A percentile compares a stretch with the other conserved stretches of the same genome.
Evolutionary conservation across 2,888 invertebrate species (phyloP).

Genomic region (Lydus trimaculatus): DNA sequence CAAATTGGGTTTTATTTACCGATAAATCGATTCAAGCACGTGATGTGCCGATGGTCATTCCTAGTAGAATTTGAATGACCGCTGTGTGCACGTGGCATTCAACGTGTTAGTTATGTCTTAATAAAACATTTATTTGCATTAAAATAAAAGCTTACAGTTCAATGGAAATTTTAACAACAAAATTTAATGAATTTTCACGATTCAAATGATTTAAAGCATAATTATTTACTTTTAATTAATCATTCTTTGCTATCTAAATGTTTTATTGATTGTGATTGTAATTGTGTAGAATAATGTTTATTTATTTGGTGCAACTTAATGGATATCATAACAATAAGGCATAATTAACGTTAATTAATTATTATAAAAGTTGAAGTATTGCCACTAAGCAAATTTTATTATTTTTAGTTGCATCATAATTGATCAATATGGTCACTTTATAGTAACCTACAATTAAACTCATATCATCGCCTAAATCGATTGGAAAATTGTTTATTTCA

Average conservation of each 20-base stretch:
- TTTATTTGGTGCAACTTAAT: not conserved
- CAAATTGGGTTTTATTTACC: too few relatives aligned
- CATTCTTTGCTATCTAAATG: not conserved
- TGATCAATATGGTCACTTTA: not conserved
- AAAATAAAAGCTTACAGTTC: too few relatives aligned
- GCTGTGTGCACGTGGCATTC: too few relatives aligned
- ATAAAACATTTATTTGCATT: too few relatives aligned
- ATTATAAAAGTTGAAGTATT: not conserved
- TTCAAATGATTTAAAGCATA: not conserved
- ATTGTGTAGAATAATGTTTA: too few relatives aligned
- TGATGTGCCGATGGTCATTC: too few relatives aligned
- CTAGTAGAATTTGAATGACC: too few relatives aligned
- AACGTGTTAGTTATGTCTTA: too few relatives aligned
- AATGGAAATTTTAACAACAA: too few relatives aligned
- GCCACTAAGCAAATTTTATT: not conserved
- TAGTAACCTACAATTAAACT: not conserved
- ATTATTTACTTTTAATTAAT: not conserved
- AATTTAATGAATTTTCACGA: not conserved
- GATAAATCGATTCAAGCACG: too few relatives aligned
- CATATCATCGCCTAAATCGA: not conserved
- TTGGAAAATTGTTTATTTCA: not conserved
- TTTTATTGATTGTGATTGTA: not conserved
- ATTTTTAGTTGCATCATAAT: not conserved
- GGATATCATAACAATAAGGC: not conserved
- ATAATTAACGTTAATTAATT: not conserved